phyloP scores from a whole-genome alignment of 2,888 invertebrate genomes.

The Sisyra nigra region DNA sequence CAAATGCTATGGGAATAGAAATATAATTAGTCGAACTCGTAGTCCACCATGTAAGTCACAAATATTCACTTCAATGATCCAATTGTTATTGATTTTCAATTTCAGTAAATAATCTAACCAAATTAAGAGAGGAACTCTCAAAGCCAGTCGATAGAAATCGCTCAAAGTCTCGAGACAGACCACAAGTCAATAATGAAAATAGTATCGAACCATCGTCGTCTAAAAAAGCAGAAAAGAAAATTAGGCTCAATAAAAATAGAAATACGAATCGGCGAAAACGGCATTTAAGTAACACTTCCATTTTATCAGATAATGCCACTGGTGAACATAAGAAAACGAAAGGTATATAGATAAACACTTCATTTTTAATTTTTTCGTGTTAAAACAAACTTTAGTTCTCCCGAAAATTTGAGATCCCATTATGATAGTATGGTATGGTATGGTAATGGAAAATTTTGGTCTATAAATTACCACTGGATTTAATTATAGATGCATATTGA shows the following conservation, averaged over 20 bases:
- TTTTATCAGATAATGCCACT: conserved; percentile 20
- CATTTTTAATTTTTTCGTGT: too few species aligned
- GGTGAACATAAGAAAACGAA: conserved; percentile 6
- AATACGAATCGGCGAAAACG: conserved; percentile 25
- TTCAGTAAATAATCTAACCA: conserved; percentile 6
- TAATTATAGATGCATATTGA: too few species aligned
- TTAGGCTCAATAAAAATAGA: conserved; percentile 1
- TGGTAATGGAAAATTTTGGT: too few species aligned
- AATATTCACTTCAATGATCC: neutral
- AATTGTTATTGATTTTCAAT: neutral
- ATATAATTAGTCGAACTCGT: conserved; percentile 1
- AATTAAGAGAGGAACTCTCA: conserved; percentile 8
- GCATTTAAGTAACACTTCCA: conserved; percentile 25
- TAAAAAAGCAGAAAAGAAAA: neutral
- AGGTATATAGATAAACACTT: neutral
- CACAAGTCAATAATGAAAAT: conserved; percentile 4
- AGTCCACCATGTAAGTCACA: neutral
- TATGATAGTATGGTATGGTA: too few species aligned
- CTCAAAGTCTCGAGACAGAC: neutral
- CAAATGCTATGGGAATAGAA: conserved; percentile 2
- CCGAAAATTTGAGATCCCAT: too few species aligned
- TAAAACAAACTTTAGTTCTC: too few species aligned
- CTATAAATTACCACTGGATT: too few species aligned
- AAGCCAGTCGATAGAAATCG: conserved; percentile 7
- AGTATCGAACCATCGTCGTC: neutral